phyloP scores from a whole-genome alignment of 1,140 invertebrate genomes.

The Polypedilum vanderplanki region DNA sequence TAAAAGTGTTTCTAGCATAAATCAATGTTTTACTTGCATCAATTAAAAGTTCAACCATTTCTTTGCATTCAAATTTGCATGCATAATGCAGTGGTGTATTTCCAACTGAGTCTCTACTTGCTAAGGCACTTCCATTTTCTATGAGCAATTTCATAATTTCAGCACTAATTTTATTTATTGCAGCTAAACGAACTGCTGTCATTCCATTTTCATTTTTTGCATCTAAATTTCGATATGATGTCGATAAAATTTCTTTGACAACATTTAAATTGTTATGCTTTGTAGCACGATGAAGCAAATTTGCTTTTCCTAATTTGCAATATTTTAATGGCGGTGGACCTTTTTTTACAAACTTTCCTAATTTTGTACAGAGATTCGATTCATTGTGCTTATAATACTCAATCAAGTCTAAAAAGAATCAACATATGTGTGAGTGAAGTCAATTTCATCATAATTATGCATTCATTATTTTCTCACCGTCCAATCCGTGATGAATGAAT shows the following conservation, averaged over 20 bases:
- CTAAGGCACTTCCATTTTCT: constrained; percentile 66
- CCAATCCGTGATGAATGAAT: constrained; percentile 69
- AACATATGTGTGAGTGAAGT: too few relatives aligned
- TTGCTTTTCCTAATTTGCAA: constrained; percentile 71
- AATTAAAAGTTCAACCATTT: constrained; percentile 65
- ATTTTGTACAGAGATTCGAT: constrained; percentile 39
- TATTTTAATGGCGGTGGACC: constrained; percentile 74
- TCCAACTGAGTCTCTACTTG: constrained; percentile 74
- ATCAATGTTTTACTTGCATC: constrained; percentile 66
- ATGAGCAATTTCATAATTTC: constrained; percentile 56
- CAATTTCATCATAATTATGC: too few relatives aligned
- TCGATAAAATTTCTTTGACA: constrained; percentile 68
- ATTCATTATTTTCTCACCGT: constrained; percentile 44
- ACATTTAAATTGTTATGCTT: constrained; percentile 65
- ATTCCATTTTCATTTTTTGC: constrained; percentile 84
- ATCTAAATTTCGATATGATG: constrained; percentile 69
- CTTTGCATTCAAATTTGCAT: constrained; percentile 67
- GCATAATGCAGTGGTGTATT: constrained; percentile 86
- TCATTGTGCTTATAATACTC: constrained; percentile 65
- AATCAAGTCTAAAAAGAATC: constrained; percentile 52
- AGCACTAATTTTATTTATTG: constrained; percentile 65
- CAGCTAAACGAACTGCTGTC: constrained; percentile 81
- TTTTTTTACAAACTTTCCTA: constrained; percentile 54
- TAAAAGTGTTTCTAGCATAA: constrained; percentile 69
- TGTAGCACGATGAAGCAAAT: constrained; percentile 71